Evolutionary conservation across 1,140 invertebrate species (phyloP).

Genomic region (Drosophila seguyi): DNA sequence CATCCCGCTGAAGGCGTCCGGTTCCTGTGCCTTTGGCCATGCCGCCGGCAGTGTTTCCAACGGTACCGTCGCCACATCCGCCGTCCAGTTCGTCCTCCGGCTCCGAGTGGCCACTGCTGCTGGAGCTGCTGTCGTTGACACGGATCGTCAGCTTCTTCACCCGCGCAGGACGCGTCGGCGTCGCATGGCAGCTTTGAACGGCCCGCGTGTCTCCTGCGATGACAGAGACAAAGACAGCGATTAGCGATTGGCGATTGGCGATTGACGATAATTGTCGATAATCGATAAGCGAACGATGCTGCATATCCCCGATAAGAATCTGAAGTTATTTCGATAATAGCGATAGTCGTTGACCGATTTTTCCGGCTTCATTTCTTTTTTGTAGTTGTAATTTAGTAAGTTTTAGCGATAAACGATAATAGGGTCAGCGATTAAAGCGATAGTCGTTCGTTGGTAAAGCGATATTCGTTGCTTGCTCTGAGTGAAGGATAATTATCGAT

Average conservation of each 20-base stretch:
- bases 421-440: conserved; percentile 27
- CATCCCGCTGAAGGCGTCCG: conserved; percentile 65
- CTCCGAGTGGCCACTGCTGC: conserved; percentile 73
- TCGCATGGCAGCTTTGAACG: conserved; percentile 73
- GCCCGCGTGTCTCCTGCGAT: conserved; percentile 53
- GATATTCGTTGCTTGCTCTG: conserved; percentile 23
- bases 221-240: conserved; percentile 34
- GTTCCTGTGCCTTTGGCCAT: conserved; percentile 6
- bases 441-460: conserved; percentile 20
- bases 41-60: not conserved
- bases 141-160: conserved; percentile 83
- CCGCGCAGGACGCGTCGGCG: conserved; percentile 68
- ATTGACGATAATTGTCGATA: conserved; percentile 7
- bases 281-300: not conserved
- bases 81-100: conserved; percentile 65
- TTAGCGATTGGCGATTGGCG: conserved; percentile 18
- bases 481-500: conserved; percentile 26
- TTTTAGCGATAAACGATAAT: conserved; percentile 13
- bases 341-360: not conserved
- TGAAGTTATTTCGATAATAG: not conserved
- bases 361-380: not conserved
- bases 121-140: conserved; percentile 86
- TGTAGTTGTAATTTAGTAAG: conserved; percentile 2
- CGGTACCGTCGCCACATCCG: not conserved
- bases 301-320: not conserved